Conservation (phyloP, 2,113 vertebrate species). For the Paralichthys olivaceus region DNA sequence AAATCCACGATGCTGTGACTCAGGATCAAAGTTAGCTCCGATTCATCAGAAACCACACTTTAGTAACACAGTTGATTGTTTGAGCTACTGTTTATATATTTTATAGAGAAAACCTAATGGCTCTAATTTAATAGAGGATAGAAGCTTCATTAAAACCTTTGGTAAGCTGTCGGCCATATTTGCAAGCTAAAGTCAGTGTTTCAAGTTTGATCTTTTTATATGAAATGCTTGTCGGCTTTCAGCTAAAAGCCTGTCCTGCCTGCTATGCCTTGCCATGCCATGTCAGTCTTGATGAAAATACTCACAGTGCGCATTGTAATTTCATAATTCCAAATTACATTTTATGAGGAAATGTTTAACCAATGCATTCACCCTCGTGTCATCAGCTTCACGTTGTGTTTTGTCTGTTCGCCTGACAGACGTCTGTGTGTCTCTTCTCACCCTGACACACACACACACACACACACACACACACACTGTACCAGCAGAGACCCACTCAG, state of each 20-base stretch:
- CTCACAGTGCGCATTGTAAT: not conserved
- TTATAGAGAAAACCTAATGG: no score
- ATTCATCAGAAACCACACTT: no score
- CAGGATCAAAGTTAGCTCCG: no score
- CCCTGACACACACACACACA: conserved; percentile 33
- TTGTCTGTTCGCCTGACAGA: conserved; percentile 34
- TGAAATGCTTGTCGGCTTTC: conserved; percentile 42
- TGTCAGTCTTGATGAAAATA: conserved; percentile 28
- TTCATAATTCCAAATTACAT: not conserved
- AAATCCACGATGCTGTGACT: no score
- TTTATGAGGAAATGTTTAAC: not conserved
- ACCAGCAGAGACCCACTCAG: conserved; percentile 40
- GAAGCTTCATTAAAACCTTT: not conserved
- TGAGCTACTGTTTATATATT: no score
- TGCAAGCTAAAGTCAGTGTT: conserved; percentile 6
- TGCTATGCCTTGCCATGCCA: conserved; percentile 69
- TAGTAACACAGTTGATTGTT: no score
- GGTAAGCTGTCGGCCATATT: not conserved
- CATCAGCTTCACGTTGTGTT: conserved; percentile 20
- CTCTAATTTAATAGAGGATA: not conserved
- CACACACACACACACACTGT: no score
- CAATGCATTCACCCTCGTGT: no score
- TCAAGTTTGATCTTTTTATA: not conserved
- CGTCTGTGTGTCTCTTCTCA: conserved; percentile 33
- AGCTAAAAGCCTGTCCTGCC: conserved; percentile 68